Evolutionary conservation across 2,113 vertebrate genomes (phyloP), one percentile per base, ranked within the genome.

Genomic region (Hippocampus zosterae): DNA sequence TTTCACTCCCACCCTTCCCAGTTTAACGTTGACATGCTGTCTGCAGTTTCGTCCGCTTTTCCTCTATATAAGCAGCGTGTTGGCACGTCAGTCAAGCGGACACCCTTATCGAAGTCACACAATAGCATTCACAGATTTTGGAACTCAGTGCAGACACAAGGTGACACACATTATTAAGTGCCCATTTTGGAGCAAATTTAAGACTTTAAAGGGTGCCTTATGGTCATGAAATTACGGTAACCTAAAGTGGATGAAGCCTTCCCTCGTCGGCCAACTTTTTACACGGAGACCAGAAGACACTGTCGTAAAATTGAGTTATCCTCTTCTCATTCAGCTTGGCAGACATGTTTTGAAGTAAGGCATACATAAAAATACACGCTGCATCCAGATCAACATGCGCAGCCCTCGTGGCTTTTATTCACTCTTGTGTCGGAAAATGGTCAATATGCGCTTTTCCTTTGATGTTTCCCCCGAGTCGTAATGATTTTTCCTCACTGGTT

Each of bases 381-480:
- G 71, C 69, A 76, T 76, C 79, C 81, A 75, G 79, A 88, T 87
- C 79, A 84, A 87, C 88, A 87, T 88, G 81, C 82, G 77, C 60
- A 84, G 84, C 78, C 81, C 81, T 82, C 81, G 80, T 88, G 81
- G 76, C 69, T 71, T 59, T 85, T 74, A 75, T 85, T 81, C 82
- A 83, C 84, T 76, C 82, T 77, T 80, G 76, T 85, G 56, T 76
- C 75, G 69, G 72, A 74, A 88, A 85, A 81, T 68, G 84, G 84
- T 84, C 81, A 83, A 71, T 41, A 70, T 41, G 70, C 66, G 21
- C 71, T 79, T 79, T 77, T 69, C 61, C 88, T 91, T 91, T 90
- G 90, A 91, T 87, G 89, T 89, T 71, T 40, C 65, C 44, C 62
- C 70, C 55, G 23, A 19, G 19, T 59, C 56, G 68, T 85, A 88